phyloP scores from a whole-genome alignment of 2,113 vertebrate genomes.

The Cyanoliseus patagonus region DNA sequence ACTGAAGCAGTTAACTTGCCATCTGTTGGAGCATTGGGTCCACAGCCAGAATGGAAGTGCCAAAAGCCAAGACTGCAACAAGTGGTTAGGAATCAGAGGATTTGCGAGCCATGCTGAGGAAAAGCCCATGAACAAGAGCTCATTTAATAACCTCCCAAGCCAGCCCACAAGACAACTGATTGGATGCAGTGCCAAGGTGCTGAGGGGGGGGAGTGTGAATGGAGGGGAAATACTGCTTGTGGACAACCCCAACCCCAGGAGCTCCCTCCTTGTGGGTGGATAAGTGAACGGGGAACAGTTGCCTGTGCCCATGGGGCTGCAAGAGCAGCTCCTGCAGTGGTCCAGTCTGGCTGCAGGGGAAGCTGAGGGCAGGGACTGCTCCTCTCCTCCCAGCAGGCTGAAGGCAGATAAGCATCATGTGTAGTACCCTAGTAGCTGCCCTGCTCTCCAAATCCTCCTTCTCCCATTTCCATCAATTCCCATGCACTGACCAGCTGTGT shows the following conservation, averaged over 20 bases:
- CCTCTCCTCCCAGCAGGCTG: not conserved
- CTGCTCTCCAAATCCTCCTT: not conserved
- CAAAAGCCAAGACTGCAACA: not conserved
- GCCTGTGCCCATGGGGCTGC: not conserved
- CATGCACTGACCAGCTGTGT: accelerated
- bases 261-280: not conserved
- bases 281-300: not conserved
- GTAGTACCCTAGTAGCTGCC: not conserved
- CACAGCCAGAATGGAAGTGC: not conserved
- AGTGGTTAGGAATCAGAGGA: not conserved
- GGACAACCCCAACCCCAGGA: not conserved
- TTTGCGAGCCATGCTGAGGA: not conserved
- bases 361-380: not conserved
- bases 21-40: not conserved
- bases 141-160: not conserved
- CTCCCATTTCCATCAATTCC: not conserved
- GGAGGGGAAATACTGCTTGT: not conserved
- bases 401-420: not conserved
- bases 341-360: accelerated
- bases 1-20: not conserved
- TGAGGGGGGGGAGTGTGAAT: accelerated
- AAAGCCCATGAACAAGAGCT: not conserved
- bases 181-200: not conserved
- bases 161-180: not conserved
- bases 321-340: not conserved